Conservation (phyloP, 1,140 invertebrate genomes). For the Trissolcus basalis region DNA sequence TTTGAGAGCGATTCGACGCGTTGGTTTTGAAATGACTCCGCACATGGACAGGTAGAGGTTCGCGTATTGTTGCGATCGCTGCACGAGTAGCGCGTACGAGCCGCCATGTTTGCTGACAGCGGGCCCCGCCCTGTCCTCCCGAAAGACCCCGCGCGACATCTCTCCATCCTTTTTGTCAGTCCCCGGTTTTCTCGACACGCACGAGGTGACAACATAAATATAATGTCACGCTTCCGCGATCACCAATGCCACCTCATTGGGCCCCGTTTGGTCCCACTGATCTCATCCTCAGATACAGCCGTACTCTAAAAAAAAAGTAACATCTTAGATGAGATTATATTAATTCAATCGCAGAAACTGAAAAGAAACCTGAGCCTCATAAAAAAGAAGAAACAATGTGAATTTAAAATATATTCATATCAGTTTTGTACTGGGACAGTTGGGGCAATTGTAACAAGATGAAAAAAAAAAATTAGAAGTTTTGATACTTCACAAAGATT, state of each 20-base stretch:
- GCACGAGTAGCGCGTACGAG: conserved; percentile 60
- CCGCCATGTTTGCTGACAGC: conserved; percentile 70
- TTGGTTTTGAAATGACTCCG: conserved; percentile 66
- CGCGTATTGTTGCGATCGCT: conserved; percentile 59
- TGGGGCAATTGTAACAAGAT: too few species aligned
- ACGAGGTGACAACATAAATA: conserved; percentile 75
- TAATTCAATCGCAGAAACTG: too few species aligned
- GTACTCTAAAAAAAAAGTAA: conserved; percentile 10
- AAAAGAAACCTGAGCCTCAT: too few species aligned
- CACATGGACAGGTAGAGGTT: conserved; percentile 55
- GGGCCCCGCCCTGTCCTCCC: conserved; percentile 57
- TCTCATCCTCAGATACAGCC: conserved; percentile 33
- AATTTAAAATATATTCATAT: too few species aligned
- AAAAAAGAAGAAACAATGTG: too few species aligned
- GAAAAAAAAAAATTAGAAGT: too few species aligned
- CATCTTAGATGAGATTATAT: too few species aligned
- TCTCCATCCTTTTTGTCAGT: conserved; percentile 19
- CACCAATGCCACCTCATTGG: conserved; percentile 63
- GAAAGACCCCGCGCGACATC: conserved; percentile 7
- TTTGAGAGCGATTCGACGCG: conserved; percentile 69
- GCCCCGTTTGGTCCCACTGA: conserved; percentile 43
- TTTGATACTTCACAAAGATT: too few species aligned
- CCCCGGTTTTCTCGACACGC: conserved; percentile 64
- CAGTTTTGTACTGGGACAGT: too few species aligned
- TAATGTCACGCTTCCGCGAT: conserved; percentile 74